Conservation (phyloP, 2,797 vertebrate species). For the Pangasius djambal region DNA sequence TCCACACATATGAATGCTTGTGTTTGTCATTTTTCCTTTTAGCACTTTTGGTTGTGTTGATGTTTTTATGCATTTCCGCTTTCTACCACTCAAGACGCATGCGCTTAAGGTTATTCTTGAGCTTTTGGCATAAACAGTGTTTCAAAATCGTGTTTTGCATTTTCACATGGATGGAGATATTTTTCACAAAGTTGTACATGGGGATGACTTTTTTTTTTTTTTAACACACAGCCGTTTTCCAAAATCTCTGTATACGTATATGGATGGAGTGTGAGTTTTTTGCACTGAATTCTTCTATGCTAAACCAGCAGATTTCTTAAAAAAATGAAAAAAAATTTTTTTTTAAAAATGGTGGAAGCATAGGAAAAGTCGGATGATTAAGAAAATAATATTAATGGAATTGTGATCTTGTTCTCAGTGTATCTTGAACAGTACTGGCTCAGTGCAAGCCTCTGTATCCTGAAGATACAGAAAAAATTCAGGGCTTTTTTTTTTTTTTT, state of each 20-base stretch:
- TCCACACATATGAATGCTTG: background rate
- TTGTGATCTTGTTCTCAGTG: background rate
- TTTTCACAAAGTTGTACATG: background rate
- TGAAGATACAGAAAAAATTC: background rate
- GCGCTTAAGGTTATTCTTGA: background rate
- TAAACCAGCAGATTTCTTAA: too few relatives aligned
- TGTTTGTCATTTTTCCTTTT: background rate
- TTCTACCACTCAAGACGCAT: background rate
- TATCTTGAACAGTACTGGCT: background rate
- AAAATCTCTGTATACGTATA: background rate
- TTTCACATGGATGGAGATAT: background rate
- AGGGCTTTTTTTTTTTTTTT: background rate
- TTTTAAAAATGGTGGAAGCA: background rate
- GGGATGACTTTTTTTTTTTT: background rate
- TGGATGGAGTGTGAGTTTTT: background rate
- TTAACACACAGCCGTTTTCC: background rate
- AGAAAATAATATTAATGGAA: background rate
- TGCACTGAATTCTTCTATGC: too few relatives aligned
- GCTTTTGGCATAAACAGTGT: background rate
- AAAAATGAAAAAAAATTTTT: background rate
- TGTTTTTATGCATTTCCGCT: background rate
- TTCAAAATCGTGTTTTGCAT: background rate
- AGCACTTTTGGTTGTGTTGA: background rate
- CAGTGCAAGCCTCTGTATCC: background rate
- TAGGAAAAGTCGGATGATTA: background rate